Base-by-base conservation (phyloP, 2,888 invertebrate genomes). In the Drosophila mulleri region DNA sequence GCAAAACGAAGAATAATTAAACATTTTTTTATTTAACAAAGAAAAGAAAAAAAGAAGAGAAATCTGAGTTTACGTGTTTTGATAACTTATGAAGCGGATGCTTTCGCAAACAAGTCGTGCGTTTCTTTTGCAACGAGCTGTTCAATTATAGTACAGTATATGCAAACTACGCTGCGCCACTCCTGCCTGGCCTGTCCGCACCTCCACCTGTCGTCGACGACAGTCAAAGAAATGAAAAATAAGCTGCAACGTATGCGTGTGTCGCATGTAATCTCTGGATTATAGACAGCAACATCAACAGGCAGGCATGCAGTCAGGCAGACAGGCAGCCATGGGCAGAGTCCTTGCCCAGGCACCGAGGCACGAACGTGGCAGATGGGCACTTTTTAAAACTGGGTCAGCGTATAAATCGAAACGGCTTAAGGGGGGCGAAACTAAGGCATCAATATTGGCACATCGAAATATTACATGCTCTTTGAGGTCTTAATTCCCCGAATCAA, bases 181-280 rank as follows among this genome's bases (percentile, higher is more conserved):
- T 8, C 53, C 53, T 6, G n/a, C 23, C 37, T 14, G 42, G 18
- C 18, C 37, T 14, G 42, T n/a, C 32, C 18, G 14, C 42, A n/a
- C 44, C 52, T 18, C 47, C 72, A 52, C 20, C 29, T 64, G 78
- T 56, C 53, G n/a, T 26, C 41, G 74, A 71, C 85, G 88, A 80
- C 86, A 82, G 74, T 45, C 70, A 62, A 83, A 87, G 89, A 83
- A 84, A 89, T 89, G 87, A 87, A 86, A 88, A 88, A 89, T 86
- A 89, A 89, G 74, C 84, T 89, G 89, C 89, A 88, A 78, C 89
- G 87, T 83, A 79, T 89, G 89, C 82, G 89, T 84, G 84, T 84
- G 87, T 84, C 84, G 87, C 87, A 77, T 84, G 84, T 84, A 84
- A 84, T 84, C 84, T 87, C 74, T 66, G 89, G 84, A 89, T 84